Conservation (phyloP, 1,140 invertebrate genomes). For the Brachionus plicatilis region DNA sequence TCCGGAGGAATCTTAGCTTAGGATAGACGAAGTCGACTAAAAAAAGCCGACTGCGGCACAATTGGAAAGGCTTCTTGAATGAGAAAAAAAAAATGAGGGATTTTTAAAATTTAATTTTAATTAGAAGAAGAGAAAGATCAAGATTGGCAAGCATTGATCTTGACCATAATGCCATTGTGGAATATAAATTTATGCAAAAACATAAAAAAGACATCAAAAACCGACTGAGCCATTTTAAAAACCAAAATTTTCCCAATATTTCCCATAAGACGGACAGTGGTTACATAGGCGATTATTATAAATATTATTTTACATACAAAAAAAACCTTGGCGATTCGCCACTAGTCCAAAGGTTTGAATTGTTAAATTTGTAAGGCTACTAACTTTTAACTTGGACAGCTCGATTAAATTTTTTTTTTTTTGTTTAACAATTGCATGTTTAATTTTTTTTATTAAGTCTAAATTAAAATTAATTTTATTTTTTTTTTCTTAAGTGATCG, state of each 20-base stretch:
- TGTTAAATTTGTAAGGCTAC: neutral
- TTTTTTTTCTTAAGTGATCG: neutral
- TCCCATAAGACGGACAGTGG: neutral
- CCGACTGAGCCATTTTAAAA: neutral
- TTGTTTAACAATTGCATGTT: neutral
- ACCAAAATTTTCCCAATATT: neutral
- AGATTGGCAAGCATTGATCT: conserved; percentile 19
- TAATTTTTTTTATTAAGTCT: neutral
- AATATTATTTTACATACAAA: conserved; percentile 22
- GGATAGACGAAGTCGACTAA: neutral
- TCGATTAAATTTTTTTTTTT: neutral
- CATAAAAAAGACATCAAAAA: neutral
- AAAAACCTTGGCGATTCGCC: neutral
- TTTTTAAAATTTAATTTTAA: conserved; percentile 2
- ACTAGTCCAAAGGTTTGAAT: neutral
- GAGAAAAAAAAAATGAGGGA: neutral
- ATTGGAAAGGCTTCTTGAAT: neutral
- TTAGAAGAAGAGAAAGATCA: neutral
- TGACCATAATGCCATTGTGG: conserved; percentile 27
- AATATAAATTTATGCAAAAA: conserved; percentile 13
- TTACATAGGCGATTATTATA: conserved; percentile 17
- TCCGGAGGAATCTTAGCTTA: neutral
- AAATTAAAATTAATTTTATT: neutral
- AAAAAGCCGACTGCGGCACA: neutral
- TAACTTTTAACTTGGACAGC: neutral